A percentile compares a stretch with the other conserved stretches of the same genome.
Conservation (phyloP, 2,888 invertebrate genomes). For the Meliscaeva auricollis region DNA sequence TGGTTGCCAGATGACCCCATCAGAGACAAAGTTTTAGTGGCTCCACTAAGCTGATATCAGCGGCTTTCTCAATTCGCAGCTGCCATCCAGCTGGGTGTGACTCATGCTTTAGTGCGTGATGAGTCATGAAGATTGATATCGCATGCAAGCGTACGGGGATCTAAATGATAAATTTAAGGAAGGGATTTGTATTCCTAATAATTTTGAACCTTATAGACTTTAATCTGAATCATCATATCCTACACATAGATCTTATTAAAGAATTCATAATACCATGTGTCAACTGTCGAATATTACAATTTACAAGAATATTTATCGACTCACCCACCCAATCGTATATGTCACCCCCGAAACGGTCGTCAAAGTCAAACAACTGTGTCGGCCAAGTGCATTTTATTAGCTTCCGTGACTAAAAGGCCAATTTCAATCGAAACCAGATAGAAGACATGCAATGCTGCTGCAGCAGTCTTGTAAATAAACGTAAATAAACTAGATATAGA, state of each 20-base stretch:
- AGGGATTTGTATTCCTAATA: no score
- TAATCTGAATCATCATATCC: not conserved
- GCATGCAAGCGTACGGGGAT: no score
- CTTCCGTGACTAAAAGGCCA: conserved; percentile 32
- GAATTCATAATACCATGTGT: conserved; percentile 17
- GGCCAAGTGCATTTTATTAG: conserved; percentile 57
- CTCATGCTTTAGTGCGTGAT: no score
- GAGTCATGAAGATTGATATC: no score
- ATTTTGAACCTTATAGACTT: no score
- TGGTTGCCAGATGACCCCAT: no score
- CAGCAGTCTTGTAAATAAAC: not conserved
- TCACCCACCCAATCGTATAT: conserved; percentile 23
- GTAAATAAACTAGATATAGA: not conserved
- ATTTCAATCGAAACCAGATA: not conserved
- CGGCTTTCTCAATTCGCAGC: no score
- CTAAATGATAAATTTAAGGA: no score
- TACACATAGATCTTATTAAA: not conserved
- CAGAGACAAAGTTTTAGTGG: no score
- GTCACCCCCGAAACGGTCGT: conserved; percentile 37
- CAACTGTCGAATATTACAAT: conserved; percentile 9
- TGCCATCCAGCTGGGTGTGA: no score
- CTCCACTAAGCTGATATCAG: no score
- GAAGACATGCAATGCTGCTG: not conserved
- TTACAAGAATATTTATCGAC: conserved; percentile 36
- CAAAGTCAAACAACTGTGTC: conserved; percentile 51